Percentiles rank a stretch among this genome's conserved stretches.
Conservation (phyloP, 2,797 vertebrate genomes). For the Catostomus latipinnis region DNA sequence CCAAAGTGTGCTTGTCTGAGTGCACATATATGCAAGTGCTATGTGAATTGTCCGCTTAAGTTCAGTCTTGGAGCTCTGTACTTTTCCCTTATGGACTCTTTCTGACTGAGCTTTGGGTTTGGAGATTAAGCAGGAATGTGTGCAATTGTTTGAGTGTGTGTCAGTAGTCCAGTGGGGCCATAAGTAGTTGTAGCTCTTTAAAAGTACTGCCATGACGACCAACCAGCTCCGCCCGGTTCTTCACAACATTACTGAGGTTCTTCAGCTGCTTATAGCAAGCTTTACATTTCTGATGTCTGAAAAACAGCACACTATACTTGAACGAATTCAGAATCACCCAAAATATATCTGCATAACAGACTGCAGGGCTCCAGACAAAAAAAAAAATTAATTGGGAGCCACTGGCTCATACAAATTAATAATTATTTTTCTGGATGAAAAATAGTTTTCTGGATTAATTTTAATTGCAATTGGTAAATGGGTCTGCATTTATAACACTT, state of each 20-base stretch:
- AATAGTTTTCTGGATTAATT: no score
- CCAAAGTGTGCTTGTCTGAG: not conserved
- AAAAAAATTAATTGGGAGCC: not conserved
- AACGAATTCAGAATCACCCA: not conserved
- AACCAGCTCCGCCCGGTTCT: conserved; percentile 84
- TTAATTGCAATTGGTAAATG: no score
- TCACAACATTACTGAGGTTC: conserved; percentile 85
- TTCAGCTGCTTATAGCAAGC: conserved; percentile 90
- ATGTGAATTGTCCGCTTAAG: no score
- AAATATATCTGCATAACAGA: not conserved
- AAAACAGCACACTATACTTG: conserved; percentile 8
- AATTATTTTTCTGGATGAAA: no score
- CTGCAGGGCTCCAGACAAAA: not conserved
- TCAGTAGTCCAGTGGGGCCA: conserved; percentile 85
- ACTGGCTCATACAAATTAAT: not conserved
- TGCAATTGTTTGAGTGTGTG: not conserved
- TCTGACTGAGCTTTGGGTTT: no score
- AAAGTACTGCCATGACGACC: conserved; percentile 95
- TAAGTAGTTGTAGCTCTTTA: conserved; percentile 91
- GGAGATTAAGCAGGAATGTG: not conserved
- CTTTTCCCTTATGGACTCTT: no score
- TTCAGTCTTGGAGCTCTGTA: no score
- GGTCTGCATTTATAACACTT: no score
- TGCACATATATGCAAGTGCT: no score
- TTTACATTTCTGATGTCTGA: conserved; percentile 89